phyloP scores from a whole-genome alignment of 2,797 vertebrate species.

The Anguilla pacifica region DNA sequence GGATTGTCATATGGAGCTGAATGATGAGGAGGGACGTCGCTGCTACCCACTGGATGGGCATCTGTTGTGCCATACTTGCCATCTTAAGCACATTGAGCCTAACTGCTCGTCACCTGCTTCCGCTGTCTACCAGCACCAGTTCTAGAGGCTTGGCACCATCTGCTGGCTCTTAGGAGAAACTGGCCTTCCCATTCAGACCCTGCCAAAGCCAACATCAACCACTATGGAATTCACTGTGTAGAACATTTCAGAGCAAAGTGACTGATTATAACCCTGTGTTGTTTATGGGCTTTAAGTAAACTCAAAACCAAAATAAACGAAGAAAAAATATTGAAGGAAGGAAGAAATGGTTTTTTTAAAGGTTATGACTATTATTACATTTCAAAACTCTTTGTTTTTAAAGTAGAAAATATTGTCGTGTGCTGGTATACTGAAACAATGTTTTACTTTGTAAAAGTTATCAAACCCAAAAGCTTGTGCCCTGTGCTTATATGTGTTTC shows the following conservation, averaged over 20 bases:
- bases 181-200: slow-evolving; percentile 29
- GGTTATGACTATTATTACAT: neutral
- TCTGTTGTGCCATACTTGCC: slow-evolving; percentile 90
- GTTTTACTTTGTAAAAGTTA: neutral
- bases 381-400: neutral
- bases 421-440: neutral
- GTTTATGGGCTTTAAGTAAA: neutral
- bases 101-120: slow-evolving; percentile 60
- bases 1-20: slow-evolving; percentile 93
- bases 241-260: neutral
- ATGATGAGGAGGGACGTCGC: slow-evolving; percentile 91
- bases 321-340: neutral
- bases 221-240: neutral
- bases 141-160: slow-evolving; percentile 62
- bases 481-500: neutral
- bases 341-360: neutral
- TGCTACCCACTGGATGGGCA: slow-evolving; percentile 91
- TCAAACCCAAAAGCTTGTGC: neutral
- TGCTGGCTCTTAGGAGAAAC: slow-evolving; percentile 54
- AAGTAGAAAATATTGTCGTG: neutral
- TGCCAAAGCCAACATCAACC: slow-evolving; percentile 27
- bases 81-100: slow-evolving; percentile 84
- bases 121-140: slow-evolving; percentile 64
- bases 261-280: slow-evolving; percentile 14
- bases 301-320: neutral